Percentiles rank a stretch among this genome's conserved stretches.
phyloP scores from a whole-genome alignment of 2,113 vertebrate genomes.

The Myotis brandtii region DNA sequence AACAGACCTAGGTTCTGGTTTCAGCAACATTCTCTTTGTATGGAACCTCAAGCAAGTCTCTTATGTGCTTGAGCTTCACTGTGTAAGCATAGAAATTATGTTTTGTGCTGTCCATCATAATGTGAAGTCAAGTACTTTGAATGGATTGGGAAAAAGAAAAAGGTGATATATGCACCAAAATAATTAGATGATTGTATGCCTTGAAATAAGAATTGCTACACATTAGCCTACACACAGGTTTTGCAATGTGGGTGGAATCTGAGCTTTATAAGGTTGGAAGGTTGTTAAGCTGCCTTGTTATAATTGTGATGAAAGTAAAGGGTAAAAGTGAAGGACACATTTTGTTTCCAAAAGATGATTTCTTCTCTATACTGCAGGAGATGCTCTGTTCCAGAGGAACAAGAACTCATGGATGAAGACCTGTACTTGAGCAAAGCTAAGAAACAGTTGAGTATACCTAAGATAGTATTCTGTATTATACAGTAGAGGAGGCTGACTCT shows the following conservation, averaged over 20 bases:
- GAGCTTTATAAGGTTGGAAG: background rate
- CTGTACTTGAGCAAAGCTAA: slow-evolving; percentile 87
- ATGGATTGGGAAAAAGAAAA: background rate
- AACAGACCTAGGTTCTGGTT: background rate
- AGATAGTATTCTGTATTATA: slow-evolving; percentile 26
- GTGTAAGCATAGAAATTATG: background rate
- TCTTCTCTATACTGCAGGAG: slow-evolving; percentile 82
- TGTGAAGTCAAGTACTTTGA: background rate
- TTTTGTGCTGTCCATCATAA: background rate
- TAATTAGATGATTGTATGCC: background rate
- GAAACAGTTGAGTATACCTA: slow-evolving; percentile 87
- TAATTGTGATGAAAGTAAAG: slow-evolving; percentile 21
- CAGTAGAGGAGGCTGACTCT: background rate
- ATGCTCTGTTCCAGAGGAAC: slow-evolving; percentile 88
- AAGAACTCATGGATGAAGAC: slow-evolving; percentile 84
- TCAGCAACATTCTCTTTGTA: background rate
- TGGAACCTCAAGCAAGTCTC: background rate
- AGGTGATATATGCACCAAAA: background rate
- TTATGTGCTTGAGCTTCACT: background rate
- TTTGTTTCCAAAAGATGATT: slow-evolving; percentile 57
- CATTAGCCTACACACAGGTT: background rate
- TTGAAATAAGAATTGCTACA: slow-evolving; percentile 30
- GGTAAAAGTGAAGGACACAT: background rate
- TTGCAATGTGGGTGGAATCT: slow-evolving; percentile 5
- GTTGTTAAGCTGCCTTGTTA: background rate